Conservation (phyloP, 2,888 invertebrate genomes). For the Lordiphosa fenestrarum region DNA sequence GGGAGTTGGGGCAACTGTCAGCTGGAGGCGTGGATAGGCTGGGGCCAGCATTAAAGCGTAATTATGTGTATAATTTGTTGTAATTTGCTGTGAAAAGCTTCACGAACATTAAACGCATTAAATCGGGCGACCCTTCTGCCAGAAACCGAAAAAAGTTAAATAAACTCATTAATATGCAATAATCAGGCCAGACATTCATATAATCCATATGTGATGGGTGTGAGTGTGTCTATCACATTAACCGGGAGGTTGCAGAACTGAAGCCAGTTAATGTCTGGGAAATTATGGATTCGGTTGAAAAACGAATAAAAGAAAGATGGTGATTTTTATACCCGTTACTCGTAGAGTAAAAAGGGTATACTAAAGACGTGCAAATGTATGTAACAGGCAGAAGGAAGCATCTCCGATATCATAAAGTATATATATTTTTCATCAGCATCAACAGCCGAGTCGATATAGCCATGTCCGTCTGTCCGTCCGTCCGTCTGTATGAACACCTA, state of each 20-base stretch:
- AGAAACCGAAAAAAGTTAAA: constrained; percentile 54
- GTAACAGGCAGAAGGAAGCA: no score
- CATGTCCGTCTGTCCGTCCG: no score
- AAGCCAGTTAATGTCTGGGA: no score
- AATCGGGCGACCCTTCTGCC: constrained; percentile 30
- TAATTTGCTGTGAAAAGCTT: constrained; percentile 63
- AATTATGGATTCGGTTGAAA: no score
- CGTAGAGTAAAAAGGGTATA: no score
- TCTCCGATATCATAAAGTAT: no score
- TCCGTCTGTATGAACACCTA: no score
- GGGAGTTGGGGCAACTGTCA: not conserved
- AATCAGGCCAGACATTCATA: constrained; percentile 33
- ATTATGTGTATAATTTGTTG: constrained; percentile 71
- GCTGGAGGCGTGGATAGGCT: constrained; percentile 33
- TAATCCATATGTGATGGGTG: not conserved
- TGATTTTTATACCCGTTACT: no score
- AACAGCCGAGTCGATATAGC: no score
- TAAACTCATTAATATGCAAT: constrained; percentile 61
- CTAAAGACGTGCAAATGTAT: no score
- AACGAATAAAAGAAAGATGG: no score
- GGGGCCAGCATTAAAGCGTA: constrained; percentile 57
- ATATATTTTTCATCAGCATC: no score
- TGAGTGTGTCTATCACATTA: constrained; percentile 14
- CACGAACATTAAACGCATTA: constrained; percentile 46
- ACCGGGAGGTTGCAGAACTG: not conserved